Base-by-base conservation (phyloP, 2,888 invertebrate species). In the Mythimna loreyi region DNA sequence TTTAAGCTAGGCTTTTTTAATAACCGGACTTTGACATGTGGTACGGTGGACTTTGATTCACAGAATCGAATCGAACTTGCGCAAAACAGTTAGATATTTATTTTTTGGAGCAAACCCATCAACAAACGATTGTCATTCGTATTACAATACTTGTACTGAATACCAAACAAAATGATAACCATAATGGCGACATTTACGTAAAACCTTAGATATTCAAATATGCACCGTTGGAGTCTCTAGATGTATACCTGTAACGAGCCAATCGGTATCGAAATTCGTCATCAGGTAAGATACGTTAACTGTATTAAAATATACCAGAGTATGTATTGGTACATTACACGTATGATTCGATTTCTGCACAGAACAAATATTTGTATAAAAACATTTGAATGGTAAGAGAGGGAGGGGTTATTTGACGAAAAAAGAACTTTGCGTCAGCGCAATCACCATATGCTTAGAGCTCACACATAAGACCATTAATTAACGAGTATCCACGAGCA, bases 121-220 rank as follows among this genome's bases (percentile, higher is more conserved):
- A 71, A 62, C 62, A 13, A 60, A 60, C 53, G 28, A 72, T 65
- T 60, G 33, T 52, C 43, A 72, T 65, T 55, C 58, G 57, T 58
- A 65, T 67, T 64, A 50, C 36, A 58, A 28, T 53, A 59, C 65
- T 62, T 52, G 50, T 49, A 21, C 55, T 67, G 76, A 77, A 77
- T 77, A 59, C 55, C 36, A 55, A 77, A 52, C 50, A 52, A 68
- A 28, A 7, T 13, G 13, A 36, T 11, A 4, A 36, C 36, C 13
- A 52, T 49, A n/a, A 52, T 59, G 58, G 64, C 43, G 19, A 77
- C 59, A 68, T 72, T 82, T 71, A 75, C 65, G 56, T 67, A 61
- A 60, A 71, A n/a, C 13, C 21, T 61, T 61, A 67, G 21, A 55
- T 62, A 75, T 75, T 76, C 60, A 72, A 50, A 62, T 65, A 72